These are phyloP conservation scores for Cyphomyrus discorhynchus DNA, from an alignment of 2,113 vertebrate genomes.

Conservation along the genomic window DNA sequence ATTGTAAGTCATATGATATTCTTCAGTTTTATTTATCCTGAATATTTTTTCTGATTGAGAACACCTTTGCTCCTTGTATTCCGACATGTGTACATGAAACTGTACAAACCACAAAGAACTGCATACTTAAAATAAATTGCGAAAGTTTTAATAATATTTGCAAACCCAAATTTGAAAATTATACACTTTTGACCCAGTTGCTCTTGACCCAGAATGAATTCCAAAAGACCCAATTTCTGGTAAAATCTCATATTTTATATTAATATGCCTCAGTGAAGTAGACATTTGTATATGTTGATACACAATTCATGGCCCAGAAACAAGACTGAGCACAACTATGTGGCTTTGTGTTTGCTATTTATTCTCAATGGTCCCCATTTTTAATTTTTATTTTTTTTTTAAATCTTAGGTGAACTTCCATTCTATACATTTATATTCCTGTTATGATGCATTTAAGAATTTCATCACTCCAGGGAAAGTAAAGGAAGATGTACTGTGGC, in stretches of 20 bases:
- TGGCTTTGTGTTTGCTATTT: not conserved
- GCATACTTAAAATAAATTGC: not conserved
- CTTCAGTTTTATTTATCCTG: not conserved
- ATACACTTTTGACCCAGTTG: slow-evolving; percentile 4
- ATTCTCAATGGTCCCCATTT: not conserved
- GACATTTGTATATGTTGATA: slow-evolving; percentile 1
- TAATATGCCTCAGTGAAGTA: not conserved
- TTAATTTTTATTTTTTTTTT: no score
- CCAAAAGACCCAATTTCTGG: not conserved
- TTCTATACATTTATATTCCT: not conserved
- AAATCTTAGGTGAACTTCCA: not conserved
- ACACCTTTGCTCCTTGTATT: not conserved
- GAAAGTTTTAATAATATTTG: not conserved
- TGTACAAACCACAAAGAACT: not conserved
- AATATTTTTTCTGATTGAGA: not conserved
- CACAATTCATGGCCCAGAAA: slow-evolving; percentile 2
- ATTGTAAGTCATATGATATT: not conserved
- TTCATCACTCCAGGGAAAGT: not conserved
- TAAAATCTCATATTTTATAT: slow-evolving; percentile 1
- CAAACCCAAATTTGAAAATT: not conserved
- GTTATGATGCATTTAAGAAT: not conserved
- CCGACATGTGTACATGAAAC: not conserved
- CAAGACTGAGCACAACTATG: not conserved
- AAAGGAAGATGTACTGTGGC: not conserved
- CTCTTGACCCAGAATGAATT: not conserved